phyloP scores from a whole-genome alignment of 2,888 invertebrate species.

The Morpho helenor region DNA sequence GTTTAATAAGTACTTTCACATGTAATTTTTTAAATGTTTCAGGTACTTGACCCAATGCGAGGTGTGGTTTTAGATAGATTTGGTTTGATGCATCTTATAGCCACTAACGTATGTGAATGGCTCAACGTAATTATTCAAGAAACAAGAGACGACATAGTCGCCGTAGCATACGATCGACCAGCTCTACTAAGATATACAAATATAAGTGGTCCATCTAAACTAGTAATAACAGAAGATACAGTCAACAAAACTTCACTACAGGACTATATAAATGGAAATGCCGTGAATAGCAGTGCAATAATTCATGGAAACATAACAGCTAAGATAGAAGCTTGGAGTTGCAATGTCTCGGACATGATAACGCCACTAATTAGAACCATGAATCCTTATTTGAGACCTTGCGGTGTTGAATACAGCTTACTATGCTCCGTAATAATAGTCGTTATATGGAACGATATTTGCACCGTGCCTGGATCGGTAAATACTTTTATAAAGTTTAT shows the following conservation, averaged over 20 bases:
- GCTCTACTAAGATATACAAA: conserved; percentile 55
- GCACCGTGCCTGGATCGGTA: conserved; percentile 74
- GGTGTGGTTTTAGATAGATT: conserved; percentile 82
- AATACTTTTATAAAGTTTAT: background rate
- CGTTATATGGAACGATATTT: conserved; percentile 89
- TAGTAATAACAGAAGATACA: conserved; percentile 39
- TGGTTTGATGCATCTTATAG: conserved; percentile 96
- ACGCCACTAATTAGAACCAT: conserved; percentile 81
- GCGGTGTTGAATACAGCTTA: conserved; percentile 90
- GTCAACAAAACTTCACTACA: conserved; percentile 44
- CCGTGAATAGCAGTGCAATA: conserved; percentile 15
- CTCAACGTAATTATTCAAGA: conserved; percentile 91
- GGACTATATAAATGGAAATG: conserved; percentile 19
- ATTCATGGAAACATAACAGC: conserved; percentile 34
- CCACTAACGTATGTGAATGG: conserved; percentile 96
- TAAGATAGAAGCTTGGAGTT: conserved; percentile 50
- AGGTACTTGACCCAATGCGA: conserved; percentile 69
- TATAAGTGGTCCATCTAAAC: conserved; percentile 47
- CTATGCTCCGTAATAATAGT: conserved; percentile 88
- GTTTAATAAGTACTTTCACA: background rate
- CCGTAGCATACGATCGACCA: conserved; percentile 58
- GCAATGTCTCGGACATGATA: conserved; percentile 76
- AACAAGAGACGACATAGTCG: conserved; percentile 90
- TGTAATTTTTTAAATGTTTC: conserved; percentile 25
- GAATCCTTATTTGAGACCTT: conserved; percentile 89